Evolutionary conservation across 2,888 invertebrate genomes (phyloP).

Genomic region (Piscicola geometra): DNA sequence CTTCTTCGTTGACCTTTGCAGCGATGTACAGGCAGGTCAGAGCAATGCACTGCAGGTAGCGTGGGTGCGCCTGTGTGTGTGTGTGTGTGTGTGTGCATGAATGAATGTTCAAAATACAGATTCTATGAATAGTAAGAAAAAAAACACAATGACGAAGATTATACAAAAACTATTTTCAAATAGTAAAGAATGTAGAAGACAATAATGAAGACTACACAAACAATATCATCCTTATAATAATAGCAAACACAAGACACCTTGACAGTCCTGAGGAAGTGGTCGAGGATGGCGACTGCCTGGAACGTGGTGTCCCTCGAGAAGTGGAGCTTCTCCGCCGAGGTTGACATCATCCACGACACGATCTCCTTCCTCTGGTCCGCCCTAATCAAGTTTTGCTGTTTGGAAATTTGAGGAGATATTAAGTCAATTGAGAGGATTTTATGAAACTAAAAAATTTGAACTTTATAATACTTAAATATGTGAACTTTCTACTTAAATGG

Average conservation of each 20-base stretch:
- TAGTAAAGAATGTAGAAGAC: too few species aligned
- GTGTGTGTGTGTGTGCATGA: neutral
- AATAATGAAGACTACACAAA: too few species aligned
- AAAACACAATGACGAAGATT: too few species aligned
- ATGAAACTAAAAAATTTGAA: neutral
- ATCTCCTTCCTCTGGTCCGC: constrained; percentile 46
- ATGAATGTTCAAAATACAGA: neutral
- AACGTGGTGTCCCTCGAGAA: constrained; percentile 52
- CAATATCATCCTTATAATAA: too few species aligned
- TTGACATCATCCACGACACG: constrained; percentile 48
- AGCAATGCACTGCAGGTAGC: constrained; percentile 81
- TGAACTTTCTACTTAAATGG: neutral
- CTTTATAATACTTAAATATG: neutral
- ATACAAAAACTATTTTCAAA: too few species aligned
- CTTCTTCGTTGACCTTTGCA: constrained; percentile 60
- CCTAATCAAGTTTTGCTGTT: constrained; percentile 28
- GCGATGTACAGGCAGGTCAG: constrained; percentile 81
- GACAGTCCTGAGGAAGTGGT: constrained; percentile 51
- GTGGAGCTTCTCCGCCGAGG: constrained; percentile 47
- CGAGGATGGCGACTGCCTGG: constrained; percentile 50
- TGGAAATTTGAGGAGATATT: too few species aligned
- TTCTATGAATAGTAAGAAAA: too few species aligned
- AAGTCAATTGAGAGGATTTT: too few species aligned
- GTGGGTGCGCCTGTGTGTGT: constrained; percentile 55
- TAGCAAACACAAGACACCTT: constrained; percentile 47